These are phyloP conservation scores for Corythornis leucogaster DNA, from an alignment of 2,797 vertebrate species.

Conservation along the genomic window DNA sequence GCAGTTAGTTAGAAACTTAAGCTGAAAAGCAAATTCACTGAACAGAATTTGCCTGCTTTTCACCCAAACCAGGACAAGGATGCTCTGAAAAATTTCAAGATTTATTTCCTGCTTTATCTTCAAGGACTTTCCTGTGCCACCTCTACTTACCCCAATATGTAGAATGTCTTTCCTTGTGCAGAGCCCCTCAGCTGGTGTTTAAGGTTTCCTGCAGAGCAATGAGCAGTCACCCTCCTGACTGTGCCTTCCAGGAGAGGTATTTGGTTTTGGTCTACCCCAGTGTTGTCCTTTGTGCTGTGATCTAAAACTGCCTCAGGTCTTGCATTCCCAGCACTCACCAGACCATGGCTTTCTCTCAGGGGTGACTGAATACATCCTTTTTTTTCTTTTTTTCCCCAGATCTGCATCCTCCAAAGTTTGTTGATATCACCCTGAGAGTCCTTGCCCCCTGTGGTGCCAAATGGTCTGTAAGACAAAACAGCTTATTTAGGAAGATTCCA, in stretches of 20 bases:
- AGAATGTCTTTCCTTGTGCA: background rate
- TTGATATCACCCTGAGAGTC: background rate
- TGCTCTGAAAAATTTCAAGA: background rate
- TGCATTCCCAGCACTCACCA: background rate
- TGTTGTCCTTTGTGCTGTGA: background rate
- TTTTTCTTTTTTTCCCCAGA: background rate
- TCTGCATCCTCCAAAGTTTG: background rate
- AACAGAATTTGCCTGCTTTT: too few species aligned
- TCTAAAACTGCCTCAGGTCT: background rate
- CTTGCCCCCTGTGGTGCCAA: rapidly evolving
- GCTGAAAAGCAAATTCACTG: too few species aligned
- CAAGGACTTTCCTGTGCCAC: background rate
- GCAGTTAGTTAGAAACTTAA: too few species aligned
- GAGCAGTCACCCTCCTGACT: background rate
- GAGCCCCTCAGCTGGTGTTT: background rate
- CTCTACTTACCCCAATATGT: background rate
- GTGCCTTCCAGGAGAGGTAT: background rate
- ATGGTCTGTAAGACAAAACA: background rate
- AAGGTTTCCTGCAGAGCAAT: background rate
- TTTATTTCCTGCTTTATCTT: background rate
- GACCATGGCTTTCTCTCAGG: background rate
- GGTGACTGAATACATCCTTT: background rate
- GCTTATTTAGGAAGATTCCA: background rate
- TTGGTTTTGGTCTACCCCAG: background rate
- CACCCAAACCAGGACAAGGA: background rate